Base-by-base conservation (phyloP, 2,113 vertebrate species). In the Gnathonemus echidnorhynchus region DNA sequence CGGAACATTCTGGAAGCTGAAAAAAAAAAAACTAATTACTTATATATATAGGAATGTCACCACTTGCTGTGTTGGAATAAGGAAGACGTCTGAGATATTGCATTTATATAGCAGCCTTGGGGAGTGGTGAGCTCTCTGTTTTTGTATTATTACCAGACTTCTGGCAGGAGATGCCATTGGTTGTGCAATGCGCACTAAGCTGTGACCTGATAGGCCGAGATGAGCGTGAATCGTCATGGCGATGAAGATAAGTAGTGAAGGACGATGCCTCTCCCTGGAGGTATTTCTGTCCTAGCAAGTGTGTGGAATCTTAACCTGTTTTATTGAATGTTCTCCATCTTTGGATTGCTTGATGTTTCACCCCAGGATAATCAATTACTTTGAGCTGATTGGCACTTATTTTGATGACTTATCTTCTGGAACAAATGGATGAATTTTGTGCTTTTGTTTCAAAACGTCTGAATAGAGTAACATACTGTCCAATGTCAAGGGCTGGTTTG, bases 91-190 rank as follows among this genome's bases (percentile, higher is more conserved):
- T 89, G 77, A 53, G 31, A 84, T 83, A 17, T 17, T 52, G 89
- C 74, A 21, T 56, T 87, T 89, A 50, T 21, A 10, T 53, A 31
- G 58, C 49, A 56, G 1, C 74, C 11, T 3, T 84, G 52, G 31
- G 27, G 89, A 89, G 50, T 24, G 31, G 89, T 13, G 31, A 46
- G 5, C 52, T 62, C 7, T 84, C 45, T 3, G 1, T 48, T 42
- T 45, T 42, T 53, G 19, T 31, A 53, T 53, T 42, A 84, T 53
- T 89, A 87, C 86, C 86, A 87, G 77, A 89, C 31, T 89, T 50
- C 77, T 49, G 45, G 88, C 66, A 50, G 49, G 9, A 27, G 27
- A 3, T 21, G 27, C 4, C 17, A 17, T 39, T 52, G 19, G 31
- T 89, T 89, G 49, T 52, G 88, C 88, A 77, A 89, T 50, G 45